A percentile compares a stretch with the other conserved stretches of the same genome.
phyloP scores from a whole-genome alignment of 2,888 invertebrate genomes.

The Ophion obscuratus region DNA sequence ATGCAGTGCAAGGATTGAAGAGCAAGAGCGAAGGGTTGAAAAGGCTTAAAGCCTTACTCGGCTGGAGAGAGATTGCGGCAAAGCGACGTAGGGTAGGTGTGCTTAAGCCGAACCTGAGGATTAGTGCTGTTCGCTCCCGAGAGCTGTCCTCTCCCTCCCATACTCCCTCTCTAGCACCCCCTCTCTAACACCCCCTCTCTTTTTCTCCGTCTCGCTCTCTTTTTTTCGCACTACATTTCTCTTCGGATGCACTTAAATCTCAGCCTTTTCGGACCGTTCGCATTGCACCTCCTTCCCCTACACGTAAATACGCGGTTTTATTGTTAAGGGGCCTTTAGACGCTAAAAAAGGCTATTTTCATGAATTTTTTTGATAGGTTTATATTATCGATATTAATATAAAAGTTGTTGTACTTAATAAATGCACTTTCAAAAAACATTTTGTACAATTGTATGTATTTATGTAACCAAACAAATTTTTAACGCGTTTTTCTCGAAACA shows the following conservation, averaged over 20 bases:
- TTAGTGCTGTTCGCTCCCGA: slow-evolving; percentile 77
- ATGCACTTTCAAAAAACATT: too few relatives aligned
- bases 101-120: slow-evolving; percentile 79
- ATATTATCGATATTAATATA: too few relatives aligned
- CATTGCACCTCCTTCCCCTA: neutral
- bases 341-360: too few relatives aligned
- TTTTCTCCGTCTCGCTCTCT: slow-evolving; percentile 35
- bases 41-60: slow-evolving; percentile 73
- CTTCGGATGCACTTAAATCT: slow-evolving; percentile 14
- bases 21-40: slow-evolving; percentile 59
- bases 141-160: slow-evolving; percentile 59
- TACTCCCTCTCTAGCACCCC: slow-evolving; percentile 23
- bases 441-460: too few relatives aligned
- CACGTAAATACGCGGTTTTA: neutral
- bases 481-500: too few relatives aligned
- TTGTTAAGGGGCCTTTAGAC: too few relatives aligned
- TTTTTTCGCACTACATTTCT: neutral
- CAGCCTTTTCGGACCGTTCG: neutral
- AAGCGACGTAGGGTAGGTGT: slow-evolving; percentile 71
- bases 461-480: too few relatives aligned
- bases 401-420: too few relatives aligned
- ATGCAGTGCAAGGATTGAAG: slow-evolving; percentile 20
- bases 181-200: slow-evolving; percentile 19
- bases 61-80: slow-evolving; percentile 58
- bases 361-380: too few relatives aligned